Evolutionary conservation across 2,113 vertebrate genomes (phyloP), one percentile per base, ranked within the genome.

Genomic region (Oxyura jamaicensis): DNA sequence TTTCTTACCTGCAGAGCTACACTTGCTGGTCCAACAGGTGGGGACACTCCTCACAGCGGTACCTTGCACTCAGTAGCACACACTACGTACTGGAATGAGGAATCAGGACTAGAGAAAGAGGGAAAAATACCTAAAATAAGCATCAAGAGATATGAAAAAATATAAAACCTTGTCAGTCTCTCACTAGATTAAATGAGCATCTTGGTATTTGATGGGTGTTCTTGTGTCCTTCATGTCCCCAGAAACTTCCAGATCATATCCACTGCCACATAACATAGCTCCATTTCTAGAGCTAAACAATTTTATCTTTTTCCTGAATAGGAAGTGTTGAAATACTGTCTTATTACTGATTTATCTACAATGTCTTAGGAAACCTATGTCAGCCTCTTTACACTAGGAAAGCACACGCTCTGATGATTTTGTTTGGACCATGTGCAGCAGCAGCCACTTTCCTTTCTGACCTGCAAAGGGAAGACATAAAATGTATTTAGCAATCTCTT

Each of bases 1-100:
- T 67, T 31, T 73, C 79, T 68, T 53, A 93, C 73, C 83, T 90
- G 73, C 59, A 93, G 68, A 93, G 68, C 82, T 83, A 59, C 52
- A 13, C 23, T 55, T 1, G 5, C 26, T 56, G 77, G 33, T 74
- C 42, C 68, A 59, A 1, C 3, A 0, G 0, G 3, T 13, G 29
- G 31, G 17, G 13, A 63, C 28, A 14, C 72, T 80, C 35, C 46
- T 68, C 69, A 19, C 60, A 17, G 23, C 3, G 19, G 17, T 26
- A 73, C 58, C 82, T 20, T 19, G 39, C 73, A 20, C 52, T 80
- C n/a, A 46, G 80, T 2, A 63, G 31, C 60, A 65, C 71, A 69
- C 4, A 6, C 33, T 29, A 4, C 22, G 16, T 18, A 29, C 25
- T 58, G 55, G 31, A 59, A 60, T 4, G 6, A 8, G 46, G 25